Base-by-base conservation (phyloP, 2,113 vertebrate genomes). In the Heterochromis multidens region DNA sequence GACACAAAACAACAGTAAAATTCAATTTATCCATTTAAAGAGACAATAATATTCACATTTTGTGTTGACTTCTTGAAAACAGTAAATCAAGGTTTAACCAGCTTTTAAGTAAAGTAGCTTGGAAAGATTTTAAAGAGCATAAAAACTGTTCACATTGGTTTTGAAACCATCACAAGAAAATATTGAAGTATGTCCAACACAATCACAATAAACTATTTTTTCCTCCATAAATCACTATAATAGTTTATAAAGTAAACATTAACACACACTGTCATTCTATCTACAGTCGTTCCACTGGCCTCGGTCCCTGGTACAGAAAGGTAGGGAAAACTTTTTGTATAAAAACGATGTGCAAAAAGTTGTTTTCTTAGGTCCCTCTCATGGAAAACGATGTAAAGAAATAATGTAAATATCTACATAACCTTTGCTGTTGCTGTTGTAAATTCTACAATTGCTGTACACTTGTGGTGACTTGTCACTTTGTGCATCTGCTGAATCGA, bases 151-250 rank as follows among this genome's bases (percentile, higher is more conserved):
- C 77, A 89, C 81, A 57, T 86, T 80, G 85, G 81, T 83, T 93
- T 91, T 79, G 77, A 90, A 89, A 93, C 80, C 81, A 79, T 85
- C 92, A 94, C 92, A 85, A 93, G 91, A 93, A 95, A 95, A 95
- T 95, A 95, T 79, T 93, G 74, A 93, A 94, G 94, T 93, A 94
- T 93, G 86, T 89, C 88, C 88, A 94, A 95, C 94, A 96, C 93
- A 89, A 93, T 88, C 88, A 95, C 94, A 79, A 91, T 82, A 87
- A 93, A 87, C 46, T 14, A 52, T 33, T 74, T 84, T 91, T 89
- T 87, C 80, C 81, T 92, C 61, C 83, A 90, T 92, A 86, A 90
- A 90, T 91, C 77, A 92, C 90, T 81, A 89, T 90, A 85, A 90
- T 82, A 93, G 85, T 85, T 90, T 43, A 93, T 92, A 91, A 95